Conservation (phyloP, 2,113 vertebrate genomes). For the Todiramphus saurophagus region DNA sequence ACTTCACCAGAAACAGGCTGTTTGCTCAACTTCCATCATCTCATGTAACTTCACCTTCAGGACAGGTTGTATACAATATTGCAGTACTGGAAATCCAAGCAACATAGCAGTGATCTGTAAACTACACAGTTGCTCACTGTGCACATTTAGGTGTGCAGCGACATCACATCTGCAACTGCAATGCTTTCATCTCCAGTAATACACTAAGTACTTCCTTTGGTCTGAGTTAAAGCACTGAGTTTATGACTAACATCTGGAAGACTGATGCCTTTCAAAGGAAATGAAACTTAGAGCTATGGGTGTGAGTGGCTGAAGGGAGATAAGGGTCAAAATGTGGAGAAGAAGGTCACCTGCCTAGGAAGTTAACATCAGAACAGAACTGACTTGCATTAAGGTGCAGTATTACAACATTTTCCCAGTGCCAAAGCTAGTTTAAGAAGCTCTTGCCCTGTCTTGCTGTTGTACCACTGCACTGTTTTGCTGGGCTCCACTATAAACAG, state of each 20-base stretch:
- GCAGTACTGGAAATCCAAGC: not conserved
- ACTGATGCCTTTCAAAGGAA: not conserved
- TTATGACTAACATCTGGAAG: not conserved
- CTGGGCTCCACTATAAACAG: not conserved
- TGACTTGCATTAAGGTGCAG: not conserved
- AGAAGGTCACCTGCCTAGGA: not conserved
- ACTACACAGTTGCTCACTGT: not conserved
- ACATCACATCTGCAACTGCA: not conserved
- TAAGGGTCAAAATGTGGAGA: not conserved
- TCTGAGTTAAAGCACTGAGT: not conserved
- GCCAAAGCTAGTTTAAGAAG: not conserved
- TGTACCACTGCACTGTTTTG: not conserved
- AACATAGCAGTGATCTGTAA: not conserved
- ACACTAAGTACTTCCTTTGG: not conserved
- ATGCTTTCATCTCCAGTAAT: not conserved
- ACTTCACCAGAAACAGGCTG: not conserved
- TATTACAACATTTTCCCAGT: not conserved
- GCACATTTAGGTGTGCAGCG: not conserved
- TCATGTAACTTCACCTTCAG: not conserved
- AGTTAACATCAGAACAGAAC: not conserved
- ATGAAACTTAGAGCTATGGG: not conserved
- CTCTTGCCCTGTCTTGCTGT: not conserved
- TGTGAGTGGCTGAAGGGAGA: not conserved
- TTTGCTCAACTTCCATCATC: not conserved
- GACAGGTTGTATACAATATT: rapidly evolving